phyloP scores from a whole-genome alignment of 2,888 invertebrate species.

The Nineta flava region DNA sequence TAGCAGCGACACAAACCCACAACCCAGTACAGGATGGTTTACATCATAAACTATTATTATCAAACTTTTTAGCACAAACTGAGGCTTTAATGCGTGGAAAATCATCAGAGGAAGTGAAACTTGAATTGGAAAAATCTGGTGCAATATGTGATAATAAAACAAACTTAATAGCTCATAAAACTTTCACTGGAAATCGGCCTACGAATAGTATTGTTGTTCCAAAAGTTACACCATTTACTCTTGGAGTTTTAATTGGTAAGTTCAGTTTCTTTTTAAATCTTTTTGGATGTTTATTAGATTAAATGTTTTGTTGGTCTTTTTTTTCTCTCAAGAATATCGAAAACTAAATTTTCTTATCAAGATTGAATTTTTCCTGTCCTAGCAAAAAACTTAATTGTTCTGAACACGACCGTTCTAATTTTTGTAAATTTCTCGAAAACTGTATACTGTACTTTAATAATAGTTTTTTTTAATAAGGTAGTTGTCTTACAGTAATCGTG shows the following conservation, averaged over 20 bases:
- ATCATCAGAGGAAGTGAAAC: constrained; percentile 41
- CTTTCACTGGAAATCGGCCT: constrained; percentile 92
- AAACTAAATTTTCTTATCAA: no score
- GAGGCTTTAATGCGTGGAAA: constrained; percentile 79
- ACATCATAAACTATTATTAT: constrained; percentile 88
- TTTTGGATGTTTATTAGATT: background rate
- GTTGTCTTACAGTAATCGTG: no score
- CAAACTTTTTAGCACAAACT: constrained; percentile 97
- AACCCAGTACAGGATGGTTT: constrained; percentile 66
- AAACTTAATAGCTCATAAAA: constrained; percentile 85
- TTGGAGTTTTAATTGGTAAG: constrained; percentile 85
- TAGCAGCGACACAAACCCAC: constrained; percentile 82
- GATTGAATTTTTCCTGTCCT: no score
- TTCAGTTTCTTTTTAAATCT: constrained; percentile 7
- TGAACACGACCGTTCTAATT: no score
- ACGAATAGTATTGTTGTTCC: constrained; percentile 92
- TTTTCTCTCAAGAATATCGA: no score
- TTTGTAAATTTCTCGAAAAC: no score
- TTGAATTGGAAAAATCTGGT: constrained; percentile 67
- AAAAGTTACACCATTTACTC: constrained; percentile 79
- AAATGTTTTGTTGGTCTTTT: no score
- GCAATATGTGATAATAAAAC: constrained; percentile 54
- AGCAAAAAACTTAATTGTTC: no score
- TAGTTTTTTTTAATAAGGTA: no score
- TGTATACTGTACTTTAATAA: no score